Evolutionary conservation across 2,888 invertebrate genomes (phyloP).

Genomic region (Philereme transversata): DNA sequence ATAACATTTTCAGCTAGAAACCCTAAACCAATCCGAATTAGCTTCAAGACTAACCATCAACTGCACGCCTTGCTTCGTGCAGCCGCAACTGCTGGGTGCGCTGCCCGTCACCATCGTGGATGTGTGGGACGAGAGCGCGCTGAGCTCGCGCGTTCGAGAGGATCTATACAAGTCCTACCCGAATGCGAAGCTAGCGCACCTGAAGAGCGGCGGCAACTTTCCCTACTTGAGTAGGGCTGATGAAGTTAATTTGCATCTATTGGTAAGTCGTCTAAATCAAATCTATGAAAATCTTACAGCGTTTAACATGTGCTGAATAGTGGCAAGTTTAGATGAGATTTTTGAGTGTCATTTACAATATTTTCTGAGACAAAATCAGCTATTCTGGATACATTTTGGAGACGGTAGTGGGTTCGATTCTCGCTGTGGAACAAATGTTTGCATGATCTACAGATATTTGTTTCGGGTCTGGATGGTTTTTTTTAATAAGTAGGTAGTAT

Average conservation of each 20-base stretch:
- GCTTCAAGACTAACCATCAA: conserved; percentile 94
- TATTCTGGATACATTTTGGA: no score
- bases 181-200: conserved; percentile 92
- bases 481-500: no score
- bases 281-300: no score
- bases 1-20: conserved; percentile 87
- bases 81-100: conserved; percentile 87
- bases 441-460: no score
- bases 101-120: conserved; percentile 93
- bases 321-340: no score
- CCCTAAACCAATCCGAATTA: conserved; percentile 91
- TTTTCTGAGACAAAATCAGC: no score
- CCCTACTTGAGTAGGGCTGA: conserved; percentile 94
- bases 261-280: conserved; percentile 80
- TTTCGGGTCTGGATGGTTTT: no score
- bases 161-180: conserved; percentile 94
- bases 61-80: conserved; percentile 91
- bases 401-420: no score
- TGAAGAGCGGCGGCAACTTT: conserved; percentile 95
- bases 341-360: no score
- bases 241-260: conserved; percentile 94
- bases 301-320: no score
- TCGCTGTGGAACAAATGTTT: no score
- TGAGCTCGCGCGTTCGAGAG: conserved; percentile 90
- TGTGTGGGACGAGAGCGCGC: conserved; percentile 94